Base-by-base conservation (phyloP, 2,797 vertebrate genomes). In the Chelonia mydas region DNA sequence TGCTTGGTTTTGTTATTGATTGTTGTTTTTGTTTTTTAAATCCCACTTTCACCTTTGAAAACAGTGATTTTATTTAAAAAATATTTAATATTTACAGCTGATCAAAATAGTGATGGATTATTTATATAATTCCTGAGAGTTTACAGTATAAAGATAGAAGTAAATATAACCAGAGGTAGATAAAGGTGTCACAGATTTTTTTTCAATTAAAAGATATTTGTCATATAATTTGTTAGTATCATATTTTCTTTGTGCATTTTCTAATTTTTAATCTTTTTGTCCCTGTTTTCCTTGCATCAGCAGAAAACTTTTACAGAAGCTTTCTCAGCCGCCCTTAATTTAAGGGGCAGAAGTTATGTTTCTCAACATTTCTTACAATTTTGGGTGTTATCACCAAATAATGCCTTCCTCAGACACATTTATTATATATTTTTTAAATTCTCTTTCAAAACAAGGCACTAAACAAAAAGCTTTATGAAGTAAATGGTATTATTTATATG, bases 61-160 rank as follows among this genome's bases (percentile, higher is more conserved):
- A 13, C 45, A 27, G 23, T 45, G 41, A 45, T 45, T 41, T 41
- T 12, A 41, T 45, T 74, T 2, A 45, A 45, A 74, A 74, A 74
- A 6, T 23, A 45, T 45, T 17, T n/a, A 65, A 5, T 17, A 28
- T 21, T 80, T 77, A 19, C 12, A 45, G 0, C 11, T 84, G 41
- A 6, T 90, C 1, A 5, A 41, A 12, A 1, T 7, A 28, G 0
- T 61, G 76, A 1, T 0, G 17, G 27, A 0, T 1, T 37, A 3
- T 88, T 59, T 15, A 45, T 9, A 2, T 47, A 0, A 12, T 1
- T 13, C 2, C 21, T 4, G 12, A 21, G 3, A 28, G 3, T 50
- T 89, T 37, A 54, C n/a, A n/a, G 51, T 81, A 51, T 8, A 74
- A 33, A 45, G 11, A 5, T 21, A 19, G 3, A 81, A 74, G 17